Percentiles rank a stretch among this genome's conserved stretches.
These are phyloP conservation scores for Venusia cambrica DNA, from an alignment of 2,888 invertebrate species.

Conservation along the genomic window DNA sequence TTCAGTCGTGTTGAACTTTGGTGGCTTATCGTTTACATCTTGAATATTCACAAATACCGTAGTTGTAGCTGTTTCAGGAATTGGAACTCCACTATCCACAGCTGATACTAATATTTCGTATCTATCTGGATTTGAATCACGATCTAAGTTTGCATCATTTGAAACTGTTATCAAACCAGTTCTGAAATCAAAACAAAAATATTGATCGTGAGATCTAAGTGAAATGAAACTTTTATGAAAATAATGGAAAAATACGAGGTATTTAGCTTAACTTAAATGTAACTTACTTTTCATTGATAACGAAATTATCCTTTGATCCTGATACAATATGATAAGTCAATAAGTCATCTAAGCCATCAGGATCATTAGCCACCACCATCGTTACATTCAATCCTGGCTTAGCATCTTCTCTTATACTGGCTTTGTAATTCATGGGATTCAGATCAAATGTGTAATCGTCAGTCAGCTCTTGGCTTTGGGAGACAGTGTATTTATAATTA, in stretches of 20 bases:
- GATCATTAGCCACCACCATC: slow-evolving; percentile 87
- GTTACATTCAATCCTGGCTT: slow-evolving; percentile 85
- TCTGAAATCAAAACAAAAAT: slow-evolving; percentile 49
- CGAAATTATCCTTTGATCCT: slow-evolving; percentile 89
- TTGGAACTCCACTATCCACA: slow-evolving; percentile 87
- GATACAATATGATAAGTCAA: slow-evolving; percentile 86
- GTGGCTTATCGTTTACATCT: slow-evolving; percentile 92
- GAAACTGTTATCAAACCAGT: slow-evolving; percentile 87
- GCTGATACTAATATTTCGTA: slow-evolving; percentile 88
- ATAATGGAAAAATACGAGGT: no score
- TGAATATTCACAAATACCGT: slow-evolving; percentile 86
- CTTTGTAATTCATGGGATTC: slow-evolving; percentile 86
- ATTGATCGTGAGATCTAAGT: no score
- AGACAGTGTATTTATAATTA: slow-evolving; percentile 69
- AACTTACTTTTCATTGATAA: slow-evolving; percentile 85
- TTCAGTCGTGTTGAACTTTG: slow-evolving; percentile 85
- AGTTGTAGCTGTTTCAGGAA: slow-evolving; percentile 89
- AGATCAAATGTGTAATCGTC: slow-evolving; percentile 75
- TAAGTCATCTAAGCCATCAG: slow-evolving; percentile 87
- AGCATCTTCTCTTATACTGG: slow-evolving; percentile 86
- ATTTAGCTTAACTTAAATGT: no score
- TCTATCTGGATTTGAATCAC: slow-evolving; percentile 84
- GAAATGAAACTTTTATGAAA: no score
- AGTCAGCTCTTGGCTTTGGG: slow-evolving; percentile 49
- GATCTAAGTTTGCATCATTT: slow-evolving; percentile 86